Percentiles rank a stretch among this genome's conserved stretches.
Evolutionary conservation across 2,888 invertebrate species (phyloP).

Genomic region (Julus scandinavius): DNA sequence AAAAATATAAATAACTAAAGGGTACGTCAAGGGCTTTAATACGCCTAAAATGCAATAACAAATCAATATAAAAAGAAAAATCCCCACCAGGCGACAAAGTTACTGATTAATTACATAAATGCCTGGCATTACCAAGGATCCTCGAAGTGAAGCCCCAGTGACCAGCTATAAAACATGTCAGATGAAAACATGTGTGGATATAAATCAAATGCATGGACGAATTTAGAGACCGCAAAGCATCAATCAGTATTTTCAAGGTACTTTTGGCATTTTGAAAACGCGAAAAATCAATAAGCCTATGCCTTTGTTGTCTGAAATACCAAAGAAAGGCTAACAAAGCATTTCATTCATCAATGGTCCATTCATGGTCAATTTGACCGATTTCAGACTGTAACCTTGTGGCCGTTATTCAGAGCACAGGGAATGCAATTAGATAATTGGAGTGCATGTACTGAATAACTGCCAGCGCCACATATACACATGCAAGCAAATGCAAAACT

Average conservation of each 20-base stretch:
- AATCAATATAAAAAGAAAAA: slow-evolving; percentile 7
- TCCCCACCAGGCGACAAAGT: background rate
- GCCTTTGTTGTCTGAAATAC: background rate
- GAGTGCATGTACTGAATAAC: background rate
- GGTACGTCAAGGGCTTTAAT: slow-evolving; percentile 8
- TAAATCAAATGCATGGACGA: slow-evolving; percentile 2
- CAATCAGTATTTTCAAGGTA: slow-evolving; percentile 1
- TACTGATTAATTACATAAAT: slow-evolving; percentile 14
- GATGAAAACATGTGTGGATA: background rate
- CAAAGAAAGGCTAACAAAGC: background rate
- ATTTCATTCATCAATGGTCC: background rate
- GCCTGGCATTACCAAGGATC: slow-evolving; percentile 2
- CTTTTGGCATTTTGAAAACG: background rate
- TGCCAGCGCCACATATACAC: background rate
- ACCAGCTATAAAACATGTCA: background rate
- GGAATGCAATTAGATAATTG: slow-evolving; percentile 15
- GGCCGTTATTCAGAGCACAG: background rate
- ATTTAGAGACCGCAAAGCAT: background rate
- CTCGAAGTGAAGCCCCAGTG: background rate
- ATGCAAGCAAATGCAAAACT: background rate
- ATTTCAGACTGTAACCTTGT: background rate
- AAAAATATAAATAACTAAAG: slow-evolving; percentile 30
- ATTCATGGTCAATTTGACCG: slow-evolving; percentile 34
- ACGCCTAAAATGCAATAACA: slow-evolving; percentile 5
- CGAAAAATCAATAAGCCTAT: background rate